Percentiles rank a stretch among this genome's conserved stretches.
These are phyloP conservation scores for Rhabditoides inermis DNA, from an alignment of 2,888 invertebrate species.

Conservation along the genomic window DNA sequence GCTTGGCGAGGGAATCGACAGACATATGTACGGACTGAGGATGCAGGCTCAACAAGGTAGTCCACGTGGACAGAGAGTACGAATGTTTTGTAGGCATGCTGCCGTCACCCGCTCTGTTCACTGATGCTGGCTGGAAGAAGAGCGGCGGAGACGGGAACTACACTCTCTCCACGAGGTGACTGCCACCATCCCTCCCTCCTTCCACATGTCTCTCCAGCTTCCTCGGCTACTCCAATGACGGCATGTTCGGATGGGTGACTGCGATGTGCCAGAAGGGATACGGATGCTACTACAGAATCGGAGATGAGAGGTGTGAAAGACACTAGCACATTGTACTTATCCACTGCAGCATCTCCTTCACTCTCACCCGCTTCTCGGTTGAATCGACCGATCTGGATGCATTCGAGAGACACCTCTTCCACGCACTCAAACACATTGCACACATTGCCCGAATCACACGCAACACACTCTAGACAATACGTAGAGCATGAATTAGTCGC, in stretches of 20 bases:
- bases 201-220: slow-evolving; percentile 13
- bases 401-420: too few species aligned
- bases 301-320: slow-evolving; percentile 32
- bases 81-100: slow-evolving; percentile 2
- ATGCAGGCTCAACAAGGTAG: background rate
- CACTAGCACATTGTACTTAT: too few species aligned
- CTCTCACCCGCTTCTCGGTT: too few species aligned
- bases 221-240: slow-evolving; percentile 20
- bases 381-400: too few species aligned
- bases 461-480: too few species aligned
- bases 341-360: too few species aligned
- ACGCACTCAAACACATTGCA: too few species aligned
- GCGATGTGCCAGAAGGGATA: slow-evolving; percentile 65
- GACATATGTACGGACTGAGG: slow-evolving; percentile 21
- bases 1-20: slow-evolving; percentile 19
- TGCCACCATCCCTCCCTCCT: background rate
- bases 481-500: too few species aligned
- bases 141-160: slow-evolving; percentile 24
- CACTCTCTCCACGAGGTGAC: slow-evolving; percentile 22
- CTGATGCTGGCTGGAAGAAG: slow-evolving; percentile 6
- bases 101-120: too few species aligned
- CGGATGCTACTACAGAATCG: slow-evolving; percentile 62
- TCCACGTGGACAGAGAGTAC: background rate
- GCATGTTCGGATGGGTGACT: slow-evolving; percentile 60
- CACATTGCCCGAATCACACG: too few species aligned